Conservation (phyloP, 1,140 invertebrate genomes). For the Pseudoatta argentina region DNA sequence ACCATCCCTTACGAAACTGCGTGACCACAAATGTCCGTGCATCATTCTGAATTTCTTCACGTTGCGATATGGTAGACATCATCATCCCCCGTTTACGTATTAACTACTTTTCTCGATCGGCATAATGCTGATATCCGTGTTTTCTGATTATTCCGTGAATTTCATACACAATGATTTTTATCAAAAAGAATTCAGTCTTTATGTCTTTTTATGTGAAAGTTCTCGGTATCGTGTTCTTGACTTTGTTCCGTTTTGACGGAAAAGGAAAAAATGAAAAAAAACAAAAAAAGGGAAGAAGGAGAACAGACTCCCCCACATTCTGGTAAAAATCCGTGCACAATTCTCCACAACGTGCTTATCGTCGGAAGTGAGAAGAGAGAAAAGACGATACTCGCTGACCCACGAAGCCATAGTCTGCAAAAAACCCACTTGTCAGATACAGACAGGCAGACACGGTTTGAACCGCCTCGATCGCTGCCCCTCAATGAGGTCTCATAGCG, state of each 20-base stretch:
- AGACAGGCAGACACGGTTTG: conserved; percentile 27
- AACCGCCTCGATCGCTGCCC: conserved; percentile 62
- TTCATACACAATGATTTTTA: conserved; percentile 16
- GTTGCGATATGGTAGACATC: conserved; percentile 23
- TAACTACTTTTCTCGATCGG: not conserved
- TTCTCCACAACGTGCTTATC: conserved; percentile 40
- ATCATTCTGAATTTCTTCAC: conserved; percentile 64
- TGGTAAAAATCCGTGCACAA: not conserved
- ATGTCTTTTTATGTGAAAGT: not conserved
- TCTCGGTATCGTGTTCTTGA: conserved; percentile 7
- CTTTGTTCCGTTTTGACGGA: conserved; percentile 3
- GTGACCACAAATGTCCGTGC: conserved; percentile 57
- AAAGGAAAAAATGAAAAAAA: not conserved
- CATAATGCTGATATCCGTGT: not conserved
- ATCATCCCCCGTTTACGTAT: not conserved
- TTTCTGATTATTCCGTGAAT: not conserved
- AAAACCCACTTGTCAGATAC: conserved; percentile 72
- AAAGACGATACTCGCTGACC: conserved; percentile 66
- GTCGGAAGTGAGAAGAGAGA: conserved; percentile 32
- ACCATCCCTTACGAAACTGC: conserved; percentile 61
- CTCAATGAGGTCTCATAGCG: conserved; percentile 49
- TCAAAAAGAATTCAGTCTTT: not conserved
- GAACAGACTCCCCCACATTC: not conserved
- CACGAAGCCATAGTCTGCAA: conserved; percentile 68
- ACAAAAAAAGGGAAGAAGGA: not conserved